Percentiles rank a stretch among this genome's conserved stretches.
Evolutionary conservation across 1,140 invertebrate genomes (phyloP).

Genomic region (Philotrypesis tridentata): DNA sequence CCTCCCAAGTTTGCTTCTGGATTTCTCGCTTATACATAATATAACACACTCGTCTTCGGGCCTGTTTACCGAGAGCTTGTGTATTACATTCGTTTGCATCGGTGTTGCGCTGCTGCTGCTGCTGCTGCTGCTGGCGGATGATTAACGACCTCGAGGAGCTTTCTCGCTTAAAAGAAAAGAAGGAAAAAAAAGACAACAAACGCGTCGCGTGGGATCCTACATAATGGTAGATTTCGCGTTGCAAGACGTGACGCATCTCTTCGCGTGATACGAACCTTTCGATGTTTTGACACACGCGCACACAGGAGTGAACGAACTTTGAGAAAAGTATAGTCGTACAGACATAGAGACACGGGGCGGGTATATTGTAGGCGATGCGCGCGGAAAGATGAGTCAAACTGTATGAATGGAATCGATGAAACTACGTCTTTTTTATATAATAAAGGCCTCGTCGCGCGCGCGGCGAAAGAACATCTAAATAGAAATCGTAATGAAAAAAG

Average conservation of each 20-base stretch:
- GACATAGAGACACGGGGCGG: no score
- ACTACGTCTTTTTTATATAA: neutral
- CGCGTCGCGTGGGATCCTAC: neutral
- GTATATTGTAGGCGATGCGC: no score
- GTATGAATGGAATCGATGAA: neutral
- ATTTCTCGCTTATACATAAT: neutral
- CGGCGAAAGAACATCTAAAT: slow-evolving; percentile 20
- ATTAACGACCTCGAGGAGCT: neutral
- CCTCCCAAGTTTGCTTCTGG: neutral
- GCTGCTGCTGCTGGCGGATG: neutral
- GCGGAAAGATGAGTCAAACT: neutral
- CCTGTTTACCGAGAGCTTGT: slow-evolving; percentile 39
- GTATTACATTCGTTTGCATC: slow-evolving; percentile 45
- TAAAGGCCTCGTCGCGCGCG: neutral
- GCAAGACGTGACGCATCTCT: neutral
- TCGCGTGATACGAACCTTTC: no score
- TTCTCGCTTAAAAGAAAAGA: neutral
- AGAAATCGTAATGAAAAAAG: slow-evolving; percentile 37
- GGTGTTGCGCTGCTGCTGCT: neutral
- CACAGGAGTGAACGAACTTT: no score
- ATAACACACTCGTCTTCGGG: neutral
- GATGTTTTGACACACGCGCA: no score
- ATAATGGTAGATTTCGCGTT: no score
- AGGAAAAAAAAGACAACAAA: no score
- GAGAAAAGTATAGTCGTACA: no score